Base-by-base conservation (phyloP, 2,888 invertebrate genomes). In the Mechanitis messenoides region DNA sequence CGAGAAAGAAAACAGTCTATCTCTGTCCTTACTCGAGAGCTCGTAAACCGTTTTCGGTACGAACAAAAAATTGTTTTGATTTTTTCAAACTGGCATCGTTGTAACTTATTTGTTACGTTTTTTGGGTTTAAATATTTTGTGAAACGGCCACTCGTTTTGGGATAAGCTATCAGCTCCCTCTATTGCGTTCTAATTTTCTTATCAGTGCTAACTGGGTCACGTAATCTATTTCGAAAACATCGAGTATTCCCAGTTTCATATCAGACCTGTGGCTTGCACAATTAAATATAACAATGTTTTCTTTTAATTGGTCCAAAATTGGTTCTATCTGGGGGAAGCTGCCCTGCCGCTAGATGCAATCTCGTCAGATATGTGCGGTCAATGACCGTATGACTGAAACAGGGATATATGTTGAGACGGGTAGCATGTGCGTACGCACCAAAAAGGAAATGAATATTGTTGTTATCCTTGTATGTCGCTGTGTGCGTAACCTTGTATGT, bases 261-360 rank as follows among this genome's bases (percentile, higher is more conserved):
- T 9, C 42, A 7, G 61, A 60, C 50, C 58, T 61, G 64, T 72
- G 65, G 42, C 42, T 42, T 42, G 42, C 58, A 55, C 60, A 65
- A 67, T 62, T 67, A 68, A 64, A 65, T 67, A 75, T 79, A 75
- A 78, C 77, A 72, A 78, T 77, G 42, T 78, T 74, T 79, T 80
- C 74, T 82, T 85, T 83, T 87, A 88, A 87, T 89, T 89, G 85
- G 80, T 79, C 83, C 82, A 81, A 84, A 80, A 83, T 81, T 79
- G 81, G 63, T 82, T 85, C 82, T 83, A 85, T 87, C 81, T 80
- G 76, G 75, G 81, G 84, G 87, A 87, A 83, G 90, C 89, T 89
- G 88, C 82, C 80, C 77, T 80, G 81, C 81, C 81, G 82, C 84
- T 89, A 88, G 87, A 88, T 90, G 89, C 90, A 88, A 89, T 90